Percentiles rank a stretch among this genome's conserved stretches.
These are phyloP conservation scores for Onychomys arenicola DNA, from an alignment of 2,797 vertebrate genomes.

Conservation along the genomic window DNA sequence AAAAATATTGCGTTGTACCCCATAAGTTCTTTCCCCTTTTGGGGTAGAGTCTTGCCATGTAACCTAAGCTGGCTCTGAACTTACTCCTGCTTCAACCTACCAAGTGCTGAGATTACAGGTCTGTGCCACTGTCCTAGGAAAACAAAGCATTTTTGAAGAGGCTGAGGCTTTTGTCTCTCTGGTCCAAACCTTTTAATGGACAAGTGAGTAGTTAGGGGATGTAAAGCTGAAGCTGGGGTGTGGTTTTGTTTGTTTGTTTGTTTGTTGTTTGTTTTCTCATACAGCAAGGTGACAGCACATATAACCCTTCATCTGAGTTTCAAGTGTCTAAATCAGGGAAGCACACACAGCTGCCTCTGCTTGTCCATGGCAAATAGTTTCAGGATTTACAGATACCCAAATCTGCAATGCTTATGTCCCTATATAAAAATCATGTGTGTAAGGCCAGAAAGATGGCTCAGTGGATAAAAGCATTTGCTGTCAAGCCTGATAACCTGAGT, in stretches of 20 bases:
- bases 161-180: neutral
- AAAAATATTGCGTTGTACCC: neutral
- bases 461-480: neutral
- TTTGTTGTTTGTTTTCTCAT: neutral
- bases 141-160: neutral
- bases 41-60: neutral
- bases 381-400: neutral
- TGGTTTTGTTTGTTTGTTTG: neutral
- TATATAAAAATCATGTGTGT: neutral
- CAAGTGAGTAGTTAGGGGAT: neutral
- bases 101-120: neutral
- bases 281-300: neutral
- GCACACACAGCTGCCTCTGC: too few relatives aligned
- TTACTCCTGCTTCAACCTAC: neutral
- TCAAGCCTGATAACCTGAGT: neutral
- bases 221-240: neutral
- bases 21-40: neutral
- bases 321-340: conserved; percentile 22
- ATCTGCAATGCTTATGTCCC: neutral
- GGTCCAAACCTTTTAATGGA: neutral
- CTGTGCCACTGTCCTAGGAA: neutral
- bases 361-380: neutral
- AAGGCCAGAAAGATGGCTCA: neutral
- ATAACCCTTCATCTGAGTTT: neutral
- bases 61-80: neutral